Evolutionary conservation across 2,888 invertebrate species (phyloP).

Genomic region (Pherbina coryleti): DNA sequence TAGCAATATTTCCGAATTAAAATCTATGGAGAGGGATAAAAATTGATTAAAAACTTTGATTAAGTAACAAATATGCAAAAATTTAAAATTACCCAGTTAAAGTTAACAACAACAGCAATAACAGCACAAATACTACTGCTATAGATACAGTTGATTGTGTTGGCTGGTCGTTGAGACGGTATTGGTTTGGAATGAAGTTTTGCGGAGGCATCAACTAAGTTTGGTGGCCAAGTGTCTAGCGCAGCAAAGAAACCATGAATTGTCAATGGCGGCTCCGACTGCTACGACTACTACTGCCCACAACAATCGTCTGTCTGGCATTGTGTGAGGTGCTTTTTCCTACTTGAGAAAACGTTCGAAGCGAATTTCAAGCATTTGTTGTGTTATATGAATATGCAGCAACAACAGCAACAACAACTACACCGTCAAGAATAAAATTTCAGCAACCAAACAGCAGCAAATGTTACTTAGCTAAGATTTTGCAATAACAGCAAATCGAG

Average conservation of each 20-base stretch:
- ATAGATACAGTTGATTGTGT: neutral
- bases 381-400: constrained; percentile 23
- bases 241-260: neutral
- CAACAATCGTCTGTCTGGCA: neutral
- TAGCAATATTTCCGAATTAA: too few species aligned
- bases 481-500: neutral
- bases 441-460: neutral
- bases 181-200: constrained; percentile 14
- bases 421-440: neutral
- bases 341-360: neutral
- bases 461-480: neutral
- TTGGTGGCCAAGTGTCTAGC: too few species aligned
- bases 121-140: neutral
- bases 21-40: too few species aligned
- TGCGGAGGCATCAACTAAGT: constrained; percentile 6
- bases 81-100: neutral
- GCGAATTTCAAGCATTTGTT: neutral
- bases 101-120: neutral
- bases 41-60: too few species aligned
- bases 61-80: neutral
- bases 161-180: neutral
- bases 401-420: constrained; percentile 11
- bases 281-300: neutral
- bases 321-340: neutral
- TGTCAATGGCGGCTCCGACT: neutral